Conservation (phyloP, 2,113 vertebrate genomes). For the Catharus minimus region DNA sequence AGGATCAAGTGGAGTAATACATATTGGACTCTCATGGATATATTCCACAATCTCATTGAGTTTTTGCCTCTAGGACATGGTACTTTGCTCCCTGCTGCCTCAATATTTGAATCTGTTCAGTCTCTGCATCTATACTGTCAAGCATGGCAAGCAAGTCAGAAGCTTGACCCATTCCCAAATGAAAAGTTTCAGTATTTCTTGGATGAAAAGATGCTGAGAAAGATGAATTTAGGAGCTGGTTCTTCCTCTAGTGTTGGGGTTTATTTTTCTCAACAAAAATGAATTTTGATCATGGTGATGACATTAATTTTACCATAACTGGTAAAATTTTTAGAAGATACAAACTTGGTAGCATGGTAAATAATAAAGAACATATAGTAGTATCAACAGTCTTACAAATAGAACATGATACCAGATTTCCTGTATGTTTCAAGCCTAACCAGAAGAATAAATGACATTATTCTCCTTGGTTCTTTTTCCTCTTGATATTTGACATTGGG, state of each 20-base stretch:
- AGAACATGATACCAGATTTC: background rate
- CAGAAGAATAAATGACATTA: background rate
- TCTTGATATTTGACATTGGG: conserved; percentile 19
- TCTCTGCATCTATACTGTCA: background rate
- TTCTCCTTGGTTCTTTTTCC: background rate
- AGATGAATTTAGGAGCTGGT: background rate
- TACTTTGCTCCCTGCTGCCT: background rate
- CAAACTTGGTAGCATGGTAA: background rate
- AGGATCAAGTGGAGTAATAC: background rate
- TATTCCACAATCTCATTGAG: background rate
- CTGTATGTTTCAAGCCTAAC: background rate
- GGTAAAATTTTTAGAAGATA: background rate
- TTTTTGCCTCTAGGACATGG: background rate
- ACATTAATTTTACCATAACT: background rate
- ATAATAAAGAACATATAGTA: background rate
- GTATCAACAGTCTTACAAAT: background rate
- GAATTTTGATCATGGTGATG: background rate
- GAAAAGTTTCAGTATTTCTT: background rate
- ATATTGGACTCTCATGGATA: background rate
- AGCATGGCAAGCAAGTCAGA: background rate
- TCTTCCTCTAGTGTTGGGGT: background rate
- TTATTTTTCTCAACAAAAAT: background rate
- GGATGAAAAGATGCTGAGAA: background rate
- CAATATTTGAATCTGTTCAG: background rate
- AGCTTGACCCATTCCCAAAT: background rate